Conservation (phyloP, 2,888 invertebrate species). For the Neocrepidodera transversa region DNA sequence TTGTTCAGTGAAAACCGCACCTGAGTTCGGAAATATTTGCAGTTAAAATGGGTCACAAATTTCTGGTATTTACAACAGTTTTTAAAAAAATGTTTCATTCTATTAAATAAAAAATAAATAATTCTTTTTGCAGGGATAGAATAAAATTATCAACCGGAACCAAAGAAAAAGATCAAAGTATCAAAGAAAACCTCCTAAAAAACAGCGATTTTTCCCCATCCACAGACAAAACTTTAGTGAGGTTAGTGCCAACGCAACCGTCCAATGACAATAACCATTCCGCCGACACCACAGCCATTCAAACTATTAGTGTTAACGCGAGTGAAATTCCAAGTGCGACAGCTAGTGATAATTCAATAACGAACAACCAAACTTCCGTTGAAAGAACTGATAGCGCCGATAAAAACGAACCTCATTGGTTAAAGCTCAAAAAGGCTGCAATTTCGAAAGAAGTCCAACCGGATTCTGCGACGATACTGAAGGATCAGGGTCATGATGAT, state of each 20-base stretch:
- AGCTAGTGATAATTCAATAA: constrained; percentile 50
- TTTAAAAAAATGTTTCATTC: no score
- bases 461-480: constrained; percentile 20
- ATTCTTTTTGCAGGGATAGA: constrained; percentile 44
- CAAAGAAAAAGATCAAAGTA: constrained; percentile 47
- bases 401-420: constrained; percentile 69
- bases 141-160: constrained; percentile 52
- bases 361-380: constrained; percentile 27
- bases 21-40: no score
- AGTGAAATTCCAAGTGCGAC: constrained; percentile 29
- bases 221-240: constrained; percentile 39
- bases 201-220: constrained; percentile 46
- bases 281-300: constrained; percentile 11
- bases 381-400: constrained; percentile 53
- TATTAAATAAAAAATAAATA: no score
- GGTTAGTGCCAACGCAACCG: constrained; percentile 46
- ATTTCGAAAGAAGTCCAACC: constrained; percentile 63
- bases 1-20: no score
- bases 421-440: constrained; percentile 78
- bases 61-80: no score
- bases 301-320: constrained; percentile 9
- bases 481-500: constrained; percentile 31
- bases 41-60: no score
- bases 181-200: constrained; percentile 47
- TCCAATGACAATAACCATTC: constrained; percentile 45